These are phyloP conservation scores for Anas georgica DNA, from an alignment of 2,797 vertebrate genomes.

Conservation along the genomic window DNA sequence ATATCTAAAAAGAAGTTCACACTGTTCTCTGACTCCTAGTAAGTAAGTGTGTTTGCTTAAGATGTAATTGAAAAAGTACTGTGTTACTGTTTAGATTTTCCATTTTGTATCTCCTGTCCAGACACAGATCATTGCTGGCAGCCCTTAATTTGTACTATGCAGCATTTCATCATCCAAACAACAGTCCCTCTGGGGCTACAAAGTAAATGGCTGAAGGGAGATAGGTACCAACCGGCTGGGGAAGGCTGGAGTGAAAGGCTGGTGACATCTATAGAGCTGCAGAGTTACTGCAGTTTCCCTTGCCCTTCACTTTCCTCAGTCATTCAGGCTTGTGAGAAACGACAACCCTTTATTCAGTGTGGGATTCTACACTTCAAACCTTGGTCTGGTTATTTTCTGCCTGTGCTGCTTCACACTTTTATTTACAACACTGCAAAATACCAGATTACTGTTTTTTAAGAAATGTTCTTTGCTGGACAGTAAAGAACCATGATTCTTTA, in stretches of 20 bases:
- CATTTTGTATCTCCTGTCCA: background rate
- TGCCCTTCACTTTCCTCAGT: background rate
- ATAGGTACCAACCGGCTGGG: background rate
- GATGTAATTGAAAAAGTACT: slow-evolving; percentile 16
- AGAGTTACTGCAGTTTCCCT: slow-evolving; percentile 29
- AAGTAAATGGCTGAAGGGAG: background rate
- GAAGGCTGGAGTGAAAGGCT: slow-evolving; percentile 14
- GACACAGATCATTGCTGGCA: slow-evolving; percentile 14
- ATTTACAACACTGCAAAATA: background rate
- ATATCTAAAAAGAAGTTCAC: background rate
- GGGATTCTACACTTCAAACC: background rate
- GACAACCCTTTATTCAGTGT: background rate
- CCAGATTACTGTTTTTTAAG: background rate
- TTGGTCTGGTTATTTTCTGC: background rate
- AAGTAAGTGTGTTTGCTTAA: slow-evolving; percentile 30
- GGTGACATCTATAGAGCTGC: slow-evolving; percentile 49
- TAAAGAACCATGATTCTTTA: background rate
- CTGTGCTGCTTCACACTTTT: background rate
- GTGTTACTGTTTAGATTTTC: background rate
- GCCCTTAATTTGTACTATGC: background rate
- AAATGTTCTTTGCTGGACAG: background rate
- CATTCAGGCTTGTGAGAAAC: background rate
- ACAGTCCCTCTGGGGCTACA: background rate
- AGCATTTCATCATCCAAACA: background rate
- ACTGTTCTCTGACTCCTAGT: background rate